Evolutionary conservation across 2,113 vertebrate genomes (phyloP).

Genomic region (Ciconia boyciana): DNA sequence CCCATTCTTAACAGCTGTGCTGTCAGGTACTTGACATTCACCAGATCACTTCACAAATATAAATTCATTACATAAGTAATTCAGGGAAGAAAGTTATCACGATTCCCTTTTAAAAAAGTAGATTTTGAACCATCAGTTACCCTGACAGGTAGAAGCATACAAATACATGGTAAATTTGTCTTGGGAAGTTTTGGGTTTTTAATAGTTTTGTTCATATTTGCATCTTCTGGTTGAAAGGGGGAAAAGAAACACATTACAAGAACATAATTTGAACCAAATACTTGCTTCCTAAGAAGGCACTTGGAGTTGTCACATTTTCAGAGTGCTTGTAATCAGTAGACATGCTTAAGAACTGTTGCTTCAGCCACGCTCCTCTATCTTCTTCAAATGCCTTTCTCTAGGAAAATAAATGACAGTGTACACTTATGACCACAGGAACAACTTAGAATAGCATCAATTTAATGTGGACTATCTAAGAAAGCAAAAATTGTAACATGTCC

Average conservation of each 20-base stretch:
- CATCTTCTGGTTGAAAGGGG: neutral
- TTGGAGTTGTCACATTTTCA: conserved; percentile 79
- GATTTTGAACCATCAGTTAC: neutral
- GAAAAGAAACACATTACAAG: neutral
- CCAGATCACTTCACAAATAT: neutral
- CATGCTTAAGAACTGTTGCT: conserved; percentile 95
- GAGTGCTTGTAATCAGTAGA: conserved; percentile 84
- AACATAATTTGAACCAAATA: conserved; percentile 36
- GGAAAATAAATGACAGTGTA: neutral
- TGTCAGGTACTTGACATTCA: neutral
- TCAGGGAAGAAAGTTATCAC: neutral
- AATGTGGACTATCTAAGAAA: neutral
- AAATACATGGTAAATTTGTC: neutral
- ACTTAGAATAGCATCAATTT: neutral
- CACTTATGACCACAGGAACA: neutral
- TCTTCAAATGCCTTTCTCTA: conserved; percentile 94
- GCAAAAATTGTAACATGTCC: neutral
- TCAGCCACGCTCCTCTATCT: conserved; percentile 89
- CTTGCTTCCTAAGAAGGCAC: conserved; percentile 88
- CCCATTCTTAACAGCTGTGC: neutral
- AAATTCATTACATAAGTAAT: neutral
- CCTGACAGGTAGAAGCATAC: neutral
- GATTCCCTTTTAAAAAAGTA: neutral
- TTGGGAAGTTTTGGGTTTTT: neutral
- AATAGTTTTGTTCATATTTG: neutral